A percentile compares a stretch with the other conserved stretches of the same genome.
Evolutionary conservation across 2,888 invertebrate species (phyloP).

Genomic region (Epistrophella euchroma): DNA sequence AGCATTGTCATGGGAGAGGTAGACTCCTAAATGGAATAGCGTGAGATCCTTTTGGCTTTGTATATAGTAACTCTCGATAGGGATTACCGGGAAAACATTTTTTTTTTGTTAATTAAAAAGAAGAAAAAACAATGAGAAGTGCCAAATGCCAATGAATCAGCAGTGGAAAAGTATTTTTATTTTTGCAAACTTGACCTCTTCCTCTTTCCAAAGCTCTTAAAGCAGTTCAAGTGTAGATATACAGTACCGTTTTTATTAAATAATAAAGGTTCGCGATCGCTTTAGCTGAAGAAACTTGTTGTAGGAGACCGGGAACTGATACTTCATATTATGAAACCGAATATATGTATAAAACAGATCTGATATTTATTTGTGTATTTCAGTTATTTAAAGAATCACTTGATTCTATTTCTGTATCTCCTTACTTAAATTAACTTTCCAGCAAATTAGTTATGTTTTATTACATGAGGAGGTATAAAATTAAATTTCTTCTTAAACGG

Average conservation of each 20-base stretch:
- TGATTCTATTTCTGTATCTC: too few species aligned
- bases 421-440: too few species aligned
- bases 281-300: too few species aligned
- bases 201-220: neutral
- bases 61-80: conserved; percentile 57
- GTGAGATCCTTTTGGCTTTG: conserved; percentile 7
- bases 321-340: too few species aligned
- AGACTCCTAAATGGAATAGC: conserved; percentile 52
- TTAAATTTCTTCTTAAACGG: too few species aligned
- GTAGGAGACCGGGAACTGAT: too few species aligned
- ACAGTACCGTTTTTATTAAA: neutral
- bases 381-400: too few species aligned
- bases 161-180: neutral
- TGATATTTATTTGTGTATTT: too few species aligned
- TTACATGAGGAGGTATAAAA: too few species aligned
- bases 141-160: conserved; percentile 42
- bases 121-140: conserved; percentile 8
- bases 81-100: conserved; percentile 65
- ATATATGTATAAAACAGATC: too few species aligned
- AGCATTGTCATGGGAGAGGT: conserved; percentile 64
- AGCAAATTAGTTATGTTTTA: too few species aligned
- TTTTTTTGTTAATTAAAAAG: conserved; percentile 45
- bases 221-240: neutral
- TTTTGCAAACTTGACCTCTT: neutral
- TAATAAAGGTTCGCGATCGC: too few species aligned